Conservation (phyloP, 1,140 invertebrate genomes). For the Drosophila subpulchrella region DNA sequence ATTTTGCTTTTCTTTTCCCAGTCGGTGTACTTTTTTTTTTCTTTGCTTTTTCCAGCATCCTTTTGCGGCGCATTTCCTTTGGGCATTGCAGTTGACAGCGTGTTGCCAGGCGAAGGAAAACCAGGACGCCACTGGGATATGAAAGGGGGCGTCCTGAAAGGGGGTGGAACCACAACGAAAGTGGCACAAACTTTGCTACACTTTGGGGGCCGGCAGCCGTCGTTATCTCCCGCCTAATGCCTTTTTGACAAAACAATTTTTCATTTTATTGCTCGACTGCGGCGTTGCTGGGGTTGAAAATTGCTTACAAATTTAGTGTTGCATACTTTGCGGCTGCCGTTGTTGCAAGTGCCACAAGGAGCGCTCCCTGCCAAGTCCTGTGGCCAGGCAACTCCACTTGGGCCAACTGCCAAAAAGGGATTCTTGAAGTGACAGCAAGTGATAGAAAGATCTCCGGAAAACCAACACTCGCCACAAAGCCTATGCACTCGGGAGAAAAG, state of each 20-base stretch:
- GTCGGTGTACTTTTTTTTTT: background rate
- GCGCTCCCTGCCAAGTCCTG: constrained; percentile 28
- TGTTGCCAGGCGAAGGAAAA: constrained; percentile 46
- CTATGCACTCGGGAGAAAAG: background rate
- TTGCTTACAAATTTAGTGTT: constrained; percentile 76
- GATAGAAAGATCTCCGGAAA: constrained; percentile 34
- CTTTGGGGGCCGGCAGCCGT: constrained; percentile 50
- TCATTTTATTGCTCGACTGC: constrained; percentile 71
- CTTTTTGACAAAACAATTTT: constrained; percentile 78
- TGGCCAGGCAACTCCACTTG: constrained; percentile 10
- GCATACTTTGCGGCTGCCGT: constrained; percentile 56
- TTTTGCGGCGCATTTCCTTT: constrained; percentile 76
- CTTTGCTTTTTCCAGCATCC: constrained; percentile 16
- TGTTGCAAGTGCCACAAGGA: constrained; percentile 48
- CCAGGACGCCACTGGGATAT: constrained; percentile 4
- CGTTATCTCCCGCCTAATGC: constrained; percentile 72
- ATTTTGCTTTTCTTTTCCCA: constrained; percentile 58
- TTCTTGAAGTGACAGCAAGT: constrained; percentile 26
- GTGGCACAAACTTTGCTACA: constrained; percentile 79
- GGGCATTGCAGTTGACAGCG: constrained; percentile 80
- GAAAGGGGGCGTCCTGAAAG: background rate
- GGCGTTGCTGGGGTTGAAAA: constrained; percentile 55
- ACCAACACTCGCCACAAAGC: constrained; percentile 11
- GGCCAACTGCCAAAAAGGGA: constrained; percentile 37
- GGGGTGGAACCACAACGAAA: constrained; percentile 59